These are phyloP conservation scores for Bucorvus abyssinicus DNA, from an alignment of 2,797 vertebrate genomes.

Conservation along the genomic window DNA sequence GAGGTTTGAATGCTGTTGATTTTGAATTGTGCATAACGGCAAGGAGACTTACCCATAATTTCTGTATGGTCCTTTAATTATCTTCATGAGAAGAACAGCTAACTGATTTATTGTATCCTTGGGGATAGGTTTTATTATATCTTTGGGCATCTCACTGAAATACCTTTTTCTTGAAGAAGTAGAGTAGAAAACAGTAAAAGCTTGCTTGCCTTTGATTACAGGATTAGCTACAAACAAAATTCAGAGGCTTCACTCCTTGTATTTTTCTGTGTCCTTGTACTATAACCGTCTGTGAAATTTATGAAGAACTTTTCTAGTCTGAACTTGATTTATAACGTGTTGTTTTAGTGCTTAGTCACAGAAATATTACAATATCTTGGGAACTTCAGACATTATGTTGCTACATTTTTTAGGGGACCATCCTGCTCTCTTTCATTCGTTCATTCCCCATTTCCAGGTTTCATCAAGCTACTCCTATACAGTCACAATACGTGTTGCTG, in stretches of 20 bases:
- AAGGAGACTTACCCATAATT: constrained; percentile 10
- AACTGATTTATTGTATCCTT: constrained; percentile 18
- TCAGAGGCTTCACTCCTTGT: neutral
- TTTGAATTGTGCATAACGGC: constrained; percentile 1
- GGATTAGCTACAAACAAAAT: neutral
- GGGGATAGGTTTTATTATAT: neutral
- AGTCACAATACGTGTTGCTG: accelerated
- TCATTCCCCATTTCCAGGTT: neutral
- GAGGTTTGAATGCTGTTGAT: constrained; percentile 24
- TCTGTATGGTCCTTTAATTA: constrained; percentile 36
- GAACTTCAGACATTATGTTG: neutral
- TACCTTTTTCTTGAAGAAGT: neutral
- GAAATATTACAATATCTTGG: accelerated
- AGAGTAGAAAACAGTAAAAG: neutral
- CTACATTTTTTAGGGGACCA: neutral
- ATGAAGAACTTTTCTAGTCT: neutral
- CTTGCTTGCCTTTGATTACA: neutral
- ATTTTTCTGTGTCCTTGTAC: neutral
- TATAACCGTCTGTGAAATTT: neutral
- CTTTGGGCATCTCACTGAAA: neutral
- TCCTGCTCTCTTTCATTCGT: neutral
- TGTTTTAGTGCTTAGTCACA: neutral
- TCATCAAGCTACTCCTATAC: neutral
- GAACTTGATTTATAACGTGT: neutral
- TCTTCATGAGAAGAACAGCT: neutral